Evolutionary conservation across 2,797 vertebrate species (phyloP), one percentile per base, ranked within the genome.

Genomic region (Dicrostonyx torquatus): DNA sequence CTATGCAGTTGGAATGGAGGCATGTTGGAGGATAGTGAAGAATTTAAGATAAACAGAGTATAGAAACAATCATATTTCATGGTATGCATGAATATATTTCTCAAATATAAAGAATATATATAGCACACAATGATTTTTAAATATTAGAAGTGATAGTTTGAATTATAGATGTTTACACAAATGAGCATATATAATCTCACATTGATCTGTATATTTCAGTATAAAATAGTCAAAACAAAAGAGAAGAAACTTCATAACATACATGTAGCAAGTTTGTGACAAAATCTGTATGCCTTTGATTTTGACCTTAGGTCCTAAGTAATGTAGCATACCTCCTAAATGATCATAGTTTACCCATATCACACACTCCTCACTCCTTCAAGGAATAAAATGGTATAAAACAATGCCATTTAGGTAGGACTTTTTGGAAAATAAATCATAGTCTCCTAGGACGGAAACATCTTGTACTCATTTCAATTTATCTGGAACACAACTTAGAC

Each of bases 401-500:
- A 87, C 76, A 92, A 91, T 91, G 64, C 26, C 0, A 0, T 89
- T 76, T 87, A 92, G 83, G 62, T 48, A 43, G n/a, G 76, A 78
- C 79, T 72, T 66, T 95, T 95, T 94, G 72, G 87, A 83, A 96
- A 94, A 90, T 87, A 89, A 89, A 83, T 31, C 43, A 43, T 55
- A 55, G 70, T 82, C 43, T 82, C 87, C 76, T 73, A 93, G 31
- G 64, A 77, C 5, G 29, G 94, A 96, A 95, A 91, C 58, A 95
- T 90, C 83, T 90, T 92, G 89, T 90, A 76, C 91, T 93, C 83
- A 40, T 89, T 91, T 43, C 11, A 50, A 82, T 95, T 97, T 96
- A 77, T 95, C 85, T 97, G 94, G 91, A 97, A 75, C 76, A 84
- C 92, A 86, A 85, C 37, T 94, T 98, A 97, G 97, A 97, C 96